Percentiles rank a stretch among this genome's conserved stretches.
Evolutionary conservation across 2,888 invertebrate species (phyloP).

Genomic region (Ptilodon capucinus): DNA sequence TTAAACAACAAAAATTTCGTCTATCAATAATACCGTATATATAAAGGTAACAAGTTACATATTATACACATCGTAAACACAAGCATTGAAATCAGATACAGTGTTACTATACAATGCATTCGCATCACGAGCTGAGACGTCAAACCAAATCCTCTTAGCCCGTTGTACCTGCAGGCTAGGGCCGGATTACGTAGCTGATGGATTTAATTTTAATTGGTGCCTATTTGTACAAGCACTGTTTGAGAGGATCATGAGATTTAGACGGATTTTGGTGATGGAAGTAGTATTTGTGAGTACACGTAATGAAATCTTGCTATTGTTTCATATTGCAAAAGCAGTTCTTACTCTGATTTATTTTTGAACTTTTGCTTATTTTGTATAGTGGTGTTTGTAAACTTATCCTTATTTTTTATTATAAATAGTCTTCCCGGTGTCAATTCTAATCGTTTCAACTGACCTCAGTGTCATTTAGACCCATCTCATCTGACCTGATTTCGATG

Average conservation of each 20-base stretch:
- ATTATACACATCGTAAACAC: not conserved
- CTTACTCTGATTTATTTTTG: too few relatives aligned
- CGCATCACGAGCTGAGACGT: slow-evolving; percentile 9
- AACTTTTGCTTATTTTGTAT: too few relatives aligned
- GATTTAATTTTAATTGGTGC: slow-evolving; percentile 2
- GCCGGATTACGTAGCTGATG: not conserved
- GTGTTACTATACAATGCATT: slow-evolving; percentile 7
- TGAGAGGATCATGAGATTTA: not conserved
- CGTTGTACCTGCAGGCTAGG: slow-evolving; percentile 1
- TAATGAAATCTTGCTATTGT: not conserved
- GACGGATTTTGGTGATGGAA: not conserved
- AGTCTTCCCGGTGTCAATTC: too few relatives aligned
- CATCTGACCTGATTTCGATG: too few relatives aligned
- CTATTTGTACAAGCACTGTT: not conserved
- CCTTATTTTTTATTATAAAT: too few relatives aligned
- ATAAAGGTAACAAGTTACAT: too few relatives aligned
- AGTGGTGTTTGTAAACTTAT: too few relatives aligned
- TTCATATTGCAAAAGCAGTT: too few relatives aligned
- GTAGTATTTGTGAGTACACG: not conserved
- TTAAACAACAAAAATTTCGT: too few relatives aligned
- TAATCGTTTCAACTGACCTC: too few relatives aligned
- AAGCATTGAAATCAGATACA: slow-evolving; percentile 5
- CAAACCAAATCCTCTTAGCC: slow-evolving; percentile 19
- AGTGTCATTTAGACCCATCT: too few relatives aligned
- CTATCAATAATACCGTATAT: too few relatives aligned